Base-by-base conservation (phyloP, 2,888 invertebrate species). In the Pristionchus exspectatus region DNA sequence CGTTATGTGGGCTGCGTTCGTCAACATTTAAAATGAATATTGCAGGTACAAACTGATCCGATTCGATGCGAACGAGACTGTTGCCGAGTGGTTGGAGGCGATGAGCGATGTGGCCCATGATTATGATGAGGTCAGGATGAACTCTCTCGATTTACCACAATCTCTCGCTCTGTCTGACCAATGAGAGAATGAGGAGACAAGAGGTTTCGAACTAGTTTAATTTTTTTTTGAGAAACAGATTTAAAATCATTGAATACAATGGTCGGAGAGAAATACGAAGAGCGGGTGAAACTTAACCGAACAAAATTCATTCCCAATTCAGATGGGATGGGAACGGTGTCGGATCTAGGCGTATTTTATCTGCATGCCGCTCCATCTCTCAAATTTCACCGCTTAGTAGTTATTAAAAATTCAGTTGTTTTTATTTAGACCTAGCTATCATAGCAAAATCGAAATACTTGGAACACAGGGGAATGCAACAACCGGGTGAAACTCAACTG, bases 11-110 rank as follows among this genome's bases (percentile, higher is more conserved):
- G n/a, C n/a, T n/a, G n/a, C n/a, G n/a, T n/a, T n/a, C n/a, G n/a
- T n/a, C n/a, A n/a, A n/a, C n/a, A n/a, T n/a, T n/a, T n/a, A n/a
- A n/a, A n/a, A n/a, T n/a, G n/a, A n/a, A n/a, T n/a, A n/a, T 84
- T 90, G 72, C 66, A 91, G 91, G 63, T 91, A 91, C 86, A 90
- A 90, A 50, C 77, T 90, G 18, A 81, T 91, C 33, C 86, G 90
- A 27, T 91, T 91, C 77, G 86, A 88, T 12, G 91, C 90, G 33
- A 86, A 90, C 38, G 87, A 90, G 27, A 85, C 90, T 33, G 50
- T 90, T 0, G 91, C 90, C n/a, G 77, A 89, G 74, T 91, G 91
- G 91, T 69, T 91, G 84, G 90, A 90, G 24, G 83, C 90, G 24
- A 50, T 90, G 50, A 87, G 88, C n/a, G 90, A 89, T 44, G 63